phyloP scores from a whole-genome alignment of 2,113 vertebrate species.

The Sardina pilchardus region DNA sequence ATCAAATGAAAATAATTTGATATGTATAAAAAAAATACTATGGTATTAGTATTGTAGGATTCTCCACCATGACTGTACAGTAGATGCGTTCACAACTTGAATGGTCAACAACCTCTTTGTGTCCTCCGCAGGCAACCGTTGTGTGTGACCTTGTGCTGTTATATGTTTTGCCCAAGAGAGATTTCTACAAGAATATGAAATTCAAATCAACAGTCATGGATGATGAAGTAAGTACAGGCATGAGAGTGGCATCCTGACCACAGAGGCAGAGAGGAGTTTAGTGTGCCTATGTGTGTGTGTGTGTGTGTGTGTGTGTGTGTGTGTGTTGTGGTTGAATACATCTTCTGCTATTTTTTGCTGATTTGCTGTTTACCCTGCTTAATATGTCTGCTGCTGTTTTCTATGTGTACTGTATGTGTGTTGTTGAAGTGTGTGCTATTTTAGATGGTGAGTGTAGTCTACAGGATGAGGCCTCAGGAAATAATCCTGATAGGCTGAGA shows the following conservation, averaged over 20 bases:
- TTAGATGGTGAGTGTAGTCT: neutral
- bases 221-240: conserved; percentile 56
- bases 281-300: conserved; percentile 16
- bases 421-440: too few species aligned
- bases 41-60: conserved; percentile 9
- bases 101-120: neutral
- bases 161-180: conserved; percentile 84
- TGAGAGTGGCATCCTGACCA: neutral
- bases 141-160: conserved; percentile 93
- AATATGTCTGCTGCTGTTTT: neutral
- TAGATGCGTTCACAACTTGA: neutral
- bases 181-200: conserved; percentile 96
- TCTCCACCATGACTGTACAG: neutral
- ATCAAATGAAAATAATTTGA: too few species aligned
- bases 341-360: too few species aligned
- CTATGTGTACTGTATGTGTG: too few species aligned
- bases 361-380: too few species aligned
- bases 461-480: neutral
- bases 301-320: too few species aligned
- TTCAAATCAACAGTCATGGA: conserved; percentile 81
- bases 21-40: too few species aligned
- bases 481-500: neutral
- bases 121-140: conserved; percentile 82
- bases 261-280: neutral
- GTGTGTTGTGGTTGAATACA: too few species aligned